Conservation (phyloP, 1,140 invertebrate genomes). For the Zaprionus davidi region DNA sequence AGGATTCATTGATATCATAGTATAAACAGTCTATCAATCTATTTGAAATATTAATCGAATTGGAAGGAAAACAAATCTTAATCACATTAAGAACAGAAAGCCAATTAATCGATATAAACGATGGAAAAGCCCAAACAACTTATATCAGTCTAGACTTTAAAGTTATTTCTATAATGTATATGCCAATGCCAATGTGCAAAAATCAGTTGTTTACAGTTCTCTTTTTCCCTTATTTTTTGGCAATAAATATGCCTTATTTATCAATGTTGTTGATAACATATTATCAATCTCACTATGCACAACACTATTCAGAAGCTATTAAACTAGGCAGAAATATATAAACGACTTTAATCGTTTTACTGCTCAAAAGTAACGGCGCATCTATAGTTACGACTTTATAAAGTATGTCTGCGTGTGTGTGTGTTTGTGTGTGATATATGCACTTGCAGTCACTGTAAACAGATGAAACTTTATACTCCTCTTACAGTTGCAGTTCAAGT, state of each 20-base stretch:
- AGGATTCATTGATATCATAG: no score
- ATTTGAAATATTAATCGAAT: no score
- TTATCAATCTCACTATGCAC: slow-evolving; percentile 12
- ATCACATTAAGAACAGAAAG: no score
- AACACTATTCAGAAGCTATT: neutral
- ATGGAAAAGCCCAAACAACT: no score
- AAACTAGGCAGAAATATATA: neutral
- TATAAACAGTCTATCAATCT: no score
- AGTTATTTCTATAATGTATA: no score
- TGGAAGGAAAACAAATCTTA: no score
- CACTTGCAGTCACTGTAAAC: no score
- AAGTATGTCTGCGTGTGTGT: neutral
- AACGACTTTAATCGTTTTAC: neutral
- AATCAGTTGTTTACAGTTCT: slow-evolving; percentile 11
- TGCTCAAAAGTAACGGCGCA: neutral
- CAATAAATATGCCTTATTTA: slow-evolving; percentile 15
- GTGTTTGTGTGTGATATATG: neutral
- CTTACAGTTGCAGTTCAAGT: neutral
- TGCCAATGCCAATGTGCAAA: neutral
- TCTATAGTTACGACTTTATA: neutral
- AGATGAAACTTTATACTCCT: neutral
- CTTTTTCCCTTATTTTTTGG: neutral
- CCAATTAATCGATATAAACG: no score
- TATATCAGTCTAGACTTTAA: no score
- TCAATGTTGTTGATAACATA: slow-evolving; percentile 44